These are phyloP conservation scores for Plestiodon gilberti DNA, from an alignment of 2,113 vertebrate genomes.

Conservation along the genomic window DNA sequence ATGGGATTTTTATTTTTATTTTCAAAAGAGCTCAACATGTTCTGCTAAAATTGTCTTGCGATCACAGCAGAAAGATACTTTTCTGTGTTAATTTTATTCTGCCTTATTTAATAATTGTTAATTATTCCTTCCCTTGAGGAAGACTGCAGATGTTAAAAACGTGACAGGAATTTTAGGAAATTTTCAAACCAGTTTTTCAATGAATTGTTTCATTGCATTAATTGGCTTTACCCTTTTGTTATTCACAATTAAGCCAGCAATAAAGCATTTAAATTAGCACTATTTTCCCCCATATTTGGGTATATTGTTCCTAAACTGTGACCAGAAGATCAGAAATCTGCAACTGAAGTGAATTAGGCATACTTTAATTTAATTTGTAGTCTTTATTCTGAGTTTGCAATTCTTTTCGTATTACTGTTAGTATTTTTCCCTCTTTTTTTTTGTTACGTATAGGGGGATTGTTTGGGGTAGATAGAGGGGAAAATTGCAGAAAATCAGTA, in stretches of 20 bases:
- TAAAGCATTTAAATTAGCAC: neutral
- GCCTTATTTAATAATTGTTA: neutral
- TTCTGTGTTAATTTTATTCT: neutral
- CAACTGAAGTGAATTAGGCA: neutral
- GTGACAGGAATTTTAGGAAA: neutral
- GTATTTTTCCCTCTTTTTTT: neutral
- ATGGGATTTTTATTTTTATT: neutral
- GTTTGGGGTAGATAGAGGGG: neutral
- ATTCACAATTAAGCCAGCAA: neutral
- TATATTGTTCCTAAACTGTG: neutral
- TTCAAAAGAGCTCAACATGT: neutral
- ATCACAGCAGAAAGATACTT: neutral
- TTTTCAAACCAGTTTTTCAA: neutral
- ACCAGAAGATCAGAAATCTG: neutral
- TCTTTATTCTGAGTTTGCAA: neutral
- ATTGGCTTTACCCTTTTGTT: neutral
- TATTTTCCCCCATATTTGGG: neutral
- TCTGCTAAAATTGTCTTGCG: neutral
- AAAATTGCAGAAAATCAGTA: neutral
- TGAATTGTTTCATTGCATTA: neutral
- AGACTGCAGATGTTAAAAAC: neutral
- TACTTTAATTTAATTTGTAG: neutral
- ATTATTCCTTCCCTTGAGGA: neutral
- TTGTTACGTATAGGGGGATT: neutral
- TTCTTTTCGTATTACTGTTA: neutral